phyloP scores from a whole-genome alignment of 2,888 invertebrate genomes.

The Dynastes tityus region DNA sequence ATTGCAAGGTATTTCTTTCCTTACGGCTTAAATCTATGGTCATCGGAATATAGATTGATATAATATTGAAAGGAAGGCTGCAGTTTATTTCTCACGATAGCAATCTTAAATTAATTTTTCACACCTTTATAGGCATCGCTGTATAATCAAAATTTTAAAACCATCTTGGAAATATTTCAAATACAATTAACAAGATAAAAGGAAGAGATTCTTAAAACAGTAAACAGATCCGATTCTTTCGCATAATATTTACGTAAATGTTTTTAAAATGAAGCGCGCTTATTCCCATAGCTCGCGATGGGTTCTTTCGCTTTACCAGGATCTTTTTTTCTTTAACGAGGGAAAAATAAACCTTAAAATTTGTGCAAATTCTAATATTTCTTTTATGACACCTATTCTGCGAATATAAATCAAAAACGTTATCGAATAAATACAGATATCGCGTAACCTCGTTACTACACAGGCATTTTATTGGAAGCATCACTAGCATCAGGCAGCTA shows the following conservation, averaged over 20 bases:
- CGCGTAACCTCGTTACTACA: constrained; percentile 25
- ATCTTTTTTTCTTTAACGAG: no score
- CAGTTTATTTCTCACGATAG: no score
- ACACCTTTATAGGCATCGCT: neutral
- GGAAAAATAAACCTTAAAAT: constrained; percentile 26
- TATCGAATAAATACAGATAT: constrained; percentile 36
- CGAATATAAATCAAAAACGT: constrained; percentile 36
- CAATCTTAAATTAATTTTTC: no score
- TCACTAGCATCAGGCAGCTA: neutral
- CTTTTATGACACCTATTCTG: constrained; percentile 32
- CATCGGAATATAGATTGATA: no score
- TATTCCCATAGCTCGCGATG: neutral
- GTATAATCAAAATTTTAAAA: neutral
- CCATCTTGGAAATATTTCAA: constrained; percentile 9
- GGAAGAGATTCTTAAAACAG: constrained; percentile 1
- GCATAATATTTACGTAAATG: constrained; percentile 25
- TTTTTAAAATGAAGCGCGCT: constrained; percentile 19
- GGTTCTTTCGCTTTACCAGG: neutral
- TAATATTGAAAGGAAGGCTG: no score
- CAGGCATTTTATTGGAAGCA: neutral
- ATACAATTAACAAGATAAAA: constrained; percentile 4
- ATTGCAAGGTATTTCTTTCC: no score
- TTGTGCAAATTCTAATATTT: constrained; percentile 9
- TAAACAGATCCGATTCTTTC: constrained; percentile 10
- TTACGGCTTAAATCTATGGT: no score